A percentile compares a stretch with the other conserved stretches of the same genome.
phyloP scores from a whole-genome alignment of 37 sponge, comb jelly and placozoan species.

The Spongia lamella region DNA sequence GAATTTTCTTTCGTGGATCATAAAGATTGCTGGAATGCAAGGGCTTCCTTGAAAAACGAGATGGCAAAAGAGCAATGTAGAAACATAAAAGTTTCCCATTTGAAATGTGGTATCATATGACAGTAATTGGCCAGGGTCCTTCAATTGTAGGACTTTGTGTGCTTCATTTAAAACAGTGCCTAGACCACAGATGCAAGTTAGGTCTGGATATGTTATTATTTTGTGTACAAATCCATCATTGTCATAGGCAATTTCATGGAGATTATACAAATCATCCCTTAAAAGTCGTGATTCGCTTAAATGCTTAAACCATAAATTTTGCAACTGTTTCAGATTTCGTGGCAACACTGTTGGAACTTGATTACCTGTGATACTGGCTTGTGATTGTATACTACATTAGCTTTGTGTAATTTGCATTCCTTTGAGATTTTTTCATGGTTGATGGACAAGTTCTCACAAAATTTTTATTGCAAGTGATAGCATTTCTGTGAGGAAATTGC shows the following conservation, averaged over 20 bases:
- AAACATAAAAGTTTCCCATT: conserved; percentile 37
- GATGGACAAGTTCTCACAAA: conserved; percentile 7
- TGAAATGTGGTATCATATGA: conserved; percentile 36
- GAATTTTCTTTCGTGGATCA: neutral
- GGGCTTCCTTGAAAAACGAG: conserved; percentile 3
- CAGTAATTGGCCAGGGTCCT: neutral
- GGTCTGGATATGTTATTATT: conserved; percentile 40
- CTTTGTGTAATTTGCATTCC: neutral
- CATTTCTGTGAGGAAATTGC: conserved; percentile 9
- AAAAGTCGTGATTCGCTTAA: neutral
- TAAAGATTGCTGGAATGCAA: conserved; percentile 1
- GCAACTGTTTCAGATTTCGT: conserved; percentile 39
- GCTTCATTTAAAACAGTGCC: conserved; percentile 10
- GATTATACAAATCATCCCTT: conserved; percentile 29
- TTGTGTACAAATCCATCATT: conserved; percentile 24
- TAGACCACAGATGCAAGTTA: conserved; percentile 14
- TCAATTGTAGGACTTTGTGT: conserved; percentile 1
- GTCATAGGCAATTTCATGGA: conserved; percentile 56
- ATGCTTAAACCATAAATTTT: conserved; percentile 9
- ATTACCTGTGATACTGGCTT: too few species aligned
- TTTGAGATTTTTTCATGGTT: conserved; percentile 8
- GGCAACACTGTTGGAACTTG: conserved; percentile 7
- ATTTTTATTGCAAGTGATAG: neutral
- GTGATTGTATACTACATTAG: conserved; percentile 20
- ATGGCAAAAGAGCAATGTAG: conserved; percentile 20